Conservation (phyloP, 1,140 invertebrate genomes). For the Ostrea edulis region DNA sequence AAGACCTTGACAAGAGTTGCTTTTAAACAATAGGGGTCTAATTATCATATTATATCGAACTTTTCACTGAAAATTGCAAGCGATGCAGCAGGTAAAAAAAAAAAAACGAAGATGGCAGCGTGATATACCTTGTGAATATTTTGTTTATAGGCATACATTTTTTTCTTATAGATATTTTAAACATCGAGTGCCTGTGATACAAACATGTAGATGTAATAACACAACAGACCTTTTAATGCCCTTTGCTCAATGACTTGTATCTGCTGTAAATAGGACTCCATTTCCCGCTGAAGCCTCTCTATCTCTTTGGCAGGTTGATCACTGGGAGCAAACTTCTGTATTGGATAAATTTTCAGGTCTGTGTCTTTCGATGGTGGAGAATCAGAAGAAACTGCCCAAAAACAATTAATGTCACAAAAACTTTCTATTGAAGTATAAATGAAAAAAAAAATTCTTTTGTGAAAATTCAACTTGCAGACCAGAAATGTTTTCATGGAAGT, state of each 20-base stretch:
- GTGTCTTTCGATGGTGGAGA: slow-evolving; percentile 72
- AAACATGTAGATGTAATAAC: no score
- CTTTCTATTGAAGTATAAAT: background rate
- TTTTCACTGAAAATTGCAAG: no score
- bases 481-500: background rate
- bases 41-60: no score
- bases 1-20: no score
- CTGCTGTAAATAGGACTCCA: slow-evolving; percentile 69
- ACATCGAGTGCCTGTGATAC: no score
- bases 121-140: no score
- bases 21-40: no score
- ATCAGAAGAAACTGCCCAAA: slow-evolving; percentile 61
- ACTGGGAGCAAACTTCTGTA: slow-evolving; percentile 43
- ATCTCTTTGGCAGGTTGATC: slow-evolving; percentile 66
- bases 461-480: background rate
- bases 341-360: slow-evolving; percentile 63
- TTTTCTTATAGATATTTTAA: no score
- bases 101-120: no score
- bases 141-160: no score
- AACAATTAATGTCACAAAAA: background rate
- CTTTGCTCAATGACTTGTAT: slow-evolving; percentile 69
- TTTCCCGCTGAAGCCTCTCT: slow-evolving; percentile 68
- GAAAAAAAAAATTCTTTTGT: background rate
- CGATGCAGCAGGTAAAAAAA: no score
- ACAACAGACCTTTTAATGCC: slow-evolving; percentile 61